Evolutionary conservation across 1,140 invertebrate species (phyloP), one percentile per base, ranked within the genome.

Genomic region (Paralvinella palmiformis): DNA sequence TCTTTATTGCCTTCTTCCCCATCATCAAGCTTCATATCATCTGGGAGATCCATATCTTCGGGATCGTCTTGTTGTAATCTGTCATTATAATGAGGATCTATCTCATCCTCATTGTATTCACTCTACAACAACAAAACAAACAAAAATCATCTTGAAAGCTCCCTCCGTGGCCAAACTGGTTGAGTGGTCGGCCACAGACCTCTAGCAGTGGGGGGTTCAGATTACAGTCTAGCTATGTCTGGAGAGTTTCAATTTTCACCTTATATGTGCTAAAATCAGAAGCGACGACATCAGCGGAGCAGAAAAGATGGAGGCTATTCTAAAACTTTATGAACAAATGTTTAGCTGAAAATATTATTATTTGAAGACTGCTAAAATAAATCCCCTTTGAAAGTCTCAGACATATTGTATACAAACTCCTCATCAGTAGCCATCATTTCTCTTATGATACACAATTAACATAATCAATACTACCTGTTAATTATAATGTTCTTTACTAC

Each of bases 1-100:
- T 62, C 80, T 70, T 67, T 68, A 29, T 71, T 64, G n/a, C 70
- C 73, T 50, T 56, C 69, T 65, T 88, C 85, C n/a, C 86, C 86
- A 53, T 88, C 88, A 73, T 94, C 91, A 3, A 94, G 77, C 73
- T 92, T 86, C 48, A 91, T 78, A 82, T 93, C 88, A 56, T 95
- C 91, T 5, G 91, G 90, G 62, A 96, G 75, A 71, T 96, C 91
- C 74, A 95, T 85, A 22, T 88, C 84, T 79, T 94, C 90, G 5
- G 90, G 86, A 27, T 75, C 70, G 63, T 77, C 71, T 33, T 72
- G 59, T 29, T 71, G 58, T 56, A 76, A 64, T 6, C 75, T 67
- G 20, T 79, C 71, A 32, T 89, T 89, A 75, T 94, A 89, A 76
- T 92, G 88, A 24, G 90, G 89, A 85, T 95, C 91, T 0, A 88